Evolutionary conservation across 2,888 invertebrate genomes (phyloP).

Genomic region (Hydrotaea diabolus): DNA sequence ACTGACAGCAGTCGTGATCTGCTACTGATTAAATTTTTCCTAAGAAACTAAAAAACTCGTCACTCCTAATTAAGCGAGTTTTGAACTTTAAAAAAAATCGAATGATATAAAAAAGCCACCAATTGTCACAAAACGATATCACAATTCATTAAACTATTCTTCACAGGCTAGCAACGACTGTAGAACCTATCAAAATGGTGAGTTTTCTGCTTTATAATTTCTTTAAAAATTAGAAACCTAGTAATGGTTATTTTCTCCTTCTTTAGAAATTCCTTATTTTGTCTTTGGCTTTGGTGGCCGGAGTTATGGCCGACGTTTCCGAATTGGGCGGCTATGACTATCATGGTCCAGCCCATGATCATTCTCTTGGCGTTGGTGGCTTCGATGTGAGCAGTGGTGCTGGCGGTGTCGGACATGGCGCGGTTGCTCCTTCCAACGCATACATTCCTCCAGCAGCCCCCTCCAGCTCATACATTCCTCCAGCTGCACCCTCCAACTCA

Average conservation of each 20-base stretch:
- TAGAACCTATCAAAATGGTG: conserved; percentile 49
- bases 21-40: no score
- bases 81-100: no score
- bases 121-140: no score
- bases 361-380: neutral
- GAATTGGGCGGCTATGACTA: conserved; percentile 59
- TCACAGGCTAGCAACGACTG: conserved; percentile 20
- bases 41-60: no score
- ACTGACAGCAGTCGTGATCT: no score
- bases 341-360: neutral
- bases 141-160: no score
- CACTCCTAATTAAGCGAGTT: no score
- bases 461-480: neutral
- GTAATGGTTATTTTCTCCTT: neutral
- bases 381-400: neutral
- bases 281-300: conserved; percentile 56
- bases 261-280: conserved; percentile 56
- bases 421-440: conserved; percentile 6
- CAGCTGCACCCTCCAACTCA: conserved; percentile 20
- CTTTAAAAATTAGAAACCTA: neutral
- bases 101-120: no score
- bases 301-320: conserved; percentile 60
- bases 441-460: conserved; percentile 23
- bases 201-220: neutral
- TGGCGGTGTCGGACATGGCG: neutral